Evolutionary conservation across 1,140 invertebrate genomes (phyloP), one percentile per base, ranked within the genome.

Genomic region (Mizuhopecten yessoensis): DNA sequence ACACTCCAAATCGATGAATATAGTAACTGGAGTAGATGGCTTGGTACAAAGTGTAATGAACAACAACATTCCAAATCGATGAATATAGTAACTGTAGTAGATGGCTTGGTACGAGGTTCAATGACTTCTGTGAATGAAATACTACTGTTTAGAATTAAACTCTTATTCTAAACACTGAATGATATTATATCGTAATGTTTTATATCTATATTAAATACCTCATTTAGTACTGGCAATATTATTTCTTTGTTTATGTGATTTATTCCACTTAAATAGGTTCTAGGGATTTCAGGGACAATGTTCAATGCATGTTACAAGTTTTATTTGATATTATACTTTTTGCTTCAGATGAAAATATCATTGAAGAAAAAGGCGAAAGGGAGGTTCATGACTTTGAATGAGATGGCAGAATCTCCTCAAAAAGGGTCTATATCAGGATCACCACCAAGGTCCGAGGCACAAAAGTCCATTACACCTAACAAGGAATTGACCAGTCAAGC

Each of bases 301-400:
- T 13, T 39, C 5, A 39, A 39, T 39, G 13, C 13, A 39, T 39
- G 5, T 39, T 39, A 33, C 29, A 87, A 3, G 7, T 33, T n/a
- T 9, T 13, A 15, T 36, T 34, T 33, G n/a, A 5, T 5, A 42
- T 36, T 45, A 3, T 88, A 20, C 49, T 33, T 90, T 88, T 34
- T 49, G 33, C 86, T 91, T 86, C 75, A 91, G 90, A 29, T 91
- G n/a, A 91, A 91, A 42, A 91, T 91, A 42, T 91, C 90, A 15
- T 34, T 34, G n/a, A 91, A 88, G 86, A 91, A 91, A 88, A 91
- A 91, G 34, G 88, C 87, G 29, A 88, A 88, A n/a, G 88, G 88
- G 0, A 75, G 90, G 33, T 91, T 91, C 39, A 88, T 88, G 36
- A 86, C 90, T 23, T 57, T 91, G 17, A 91, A 91, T 42, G 90